Conservation (phyloP, 2,113 vertebrate genomes). For the Grammomys dolichurus region DNA sequence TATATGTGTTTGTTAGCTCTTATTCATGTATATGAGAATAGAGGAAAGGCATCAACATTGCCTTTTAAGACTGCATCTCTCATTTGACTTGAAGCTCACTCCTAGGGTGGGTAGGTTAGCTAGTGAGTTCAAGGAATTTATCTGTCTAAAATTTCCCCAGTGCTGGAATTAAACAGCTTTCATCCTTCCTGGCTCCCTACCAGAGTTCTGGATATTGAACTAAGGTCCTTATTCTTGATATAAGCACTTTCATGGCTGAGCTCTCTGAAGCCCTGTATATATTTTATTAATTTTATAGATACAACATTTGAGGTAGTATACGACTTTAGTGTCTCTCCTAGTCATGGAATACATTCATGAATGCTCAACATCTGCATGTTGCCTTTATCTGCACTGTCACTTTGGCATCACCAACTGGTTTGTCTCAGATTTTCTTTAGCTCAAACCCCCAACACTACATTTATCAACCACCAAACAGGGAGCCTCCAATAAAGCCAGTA, state of each 20-base stretch:
- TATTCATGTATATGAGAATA: neutral
- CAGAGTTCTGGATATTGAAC: neutral
- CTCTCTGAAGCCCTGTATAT: neutral
- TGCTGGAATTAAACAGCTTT: neutral
- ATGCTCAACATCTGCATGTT: conserved; percentile 13
- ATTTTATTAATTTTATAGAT: neutral
- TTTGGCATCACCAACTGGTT: conserved; percentile 6
- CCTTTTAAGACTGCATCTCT: neutral
- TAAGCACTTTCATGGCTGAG: neutral
- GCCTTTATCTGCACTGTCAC: conserved; percentile 52
- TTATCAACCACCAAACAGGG: conserved; percentile 60
- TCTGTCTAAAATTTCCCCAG: too few species aligned
- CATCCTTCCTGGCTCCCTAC: neutral
- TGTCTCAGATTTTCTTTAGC: conserved; percentile 20
- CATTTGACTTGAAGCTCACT: too few species aligned
- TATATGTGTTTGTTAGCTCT: neutral
- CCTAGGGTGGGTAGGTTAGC: neutral
- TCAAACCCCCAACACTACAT: conserved; percentile 43
- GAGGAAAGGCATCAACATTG: neutral
- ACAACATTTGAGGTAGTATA: neutral
- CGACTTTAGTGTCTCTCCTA: neutral
- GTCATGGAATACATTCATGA: conserved; percentile 55
- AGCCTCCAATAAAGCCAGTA: conserved; percentile 53
- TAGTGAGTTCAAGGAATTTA: neutral
- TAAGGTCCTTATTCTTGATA: neutral